A percentile compares a stretch with the other conserved stretches of the same genome.
These are phyloP conservation scores for Apodemus sylvaticus DNA, from an alignment of 2,113 vertebrate species.

Conservation along the genomic window DNA sequence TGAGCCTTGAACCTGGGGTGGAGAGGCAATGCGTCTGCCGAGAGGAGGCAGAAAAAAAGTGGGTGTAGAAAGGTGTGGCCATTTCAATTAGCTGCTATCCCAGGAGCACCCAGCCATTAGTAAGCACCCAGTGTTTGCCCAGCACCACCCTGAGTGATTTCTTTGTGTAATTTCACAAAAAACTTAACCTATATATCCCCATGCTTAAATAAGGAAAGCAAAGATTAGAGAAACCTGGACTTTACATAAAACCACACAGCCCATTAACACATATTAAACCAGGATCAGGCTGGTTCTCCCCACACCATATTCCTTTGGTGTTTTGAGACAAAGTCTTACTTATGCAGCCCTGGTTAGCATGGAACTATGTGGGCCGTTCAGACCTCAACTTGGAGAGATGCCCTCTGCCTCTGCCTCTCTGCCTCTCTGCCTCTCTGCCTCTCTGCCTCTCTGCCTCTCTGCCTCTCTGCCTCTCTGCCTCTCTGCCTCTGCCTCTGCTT, in stretches of 20 bases:
- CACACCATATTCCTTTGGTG: neutral
- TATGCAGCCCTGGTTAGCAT: neutral
- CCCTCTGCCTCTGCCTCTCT: too few relatives aligned
- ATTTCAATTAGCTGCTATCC: neutral
- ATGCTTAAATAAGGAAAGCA: neutral
- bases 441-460: neutral
- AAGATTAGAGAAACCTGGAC: neutral
- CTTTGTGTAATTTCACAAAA: neutral
- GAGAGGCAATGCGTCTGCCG: neutral
- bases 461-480: neutral
- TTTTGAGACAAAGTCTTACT: neutral
- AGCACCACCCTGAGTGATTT: neutral
- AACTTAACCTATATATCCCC: too few relatives aligned
- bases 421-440: neutral
- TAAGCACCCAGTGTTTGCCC: neutral
- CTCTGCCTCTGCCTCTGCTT: too few relatives aligned
- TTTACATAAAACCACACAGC: conserved; percentile 8
- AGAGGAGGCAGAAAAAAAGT: neutral
- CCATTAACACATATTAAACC: neutral
- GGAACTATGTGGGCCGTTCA: neutral
- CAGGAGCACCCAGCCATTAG: neutral
- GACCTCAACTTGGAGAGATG: neutral
- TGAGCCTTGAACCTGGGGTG: neutral
- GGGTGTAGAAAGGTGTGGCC: neutral
- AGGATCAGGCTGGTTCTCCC: neutral